Evolutionary conservation across 2,888 invertebrate species (phyloP), one percentile per base, ranked within the genome.

Genomic region (Machimus rusticus): DNA sequence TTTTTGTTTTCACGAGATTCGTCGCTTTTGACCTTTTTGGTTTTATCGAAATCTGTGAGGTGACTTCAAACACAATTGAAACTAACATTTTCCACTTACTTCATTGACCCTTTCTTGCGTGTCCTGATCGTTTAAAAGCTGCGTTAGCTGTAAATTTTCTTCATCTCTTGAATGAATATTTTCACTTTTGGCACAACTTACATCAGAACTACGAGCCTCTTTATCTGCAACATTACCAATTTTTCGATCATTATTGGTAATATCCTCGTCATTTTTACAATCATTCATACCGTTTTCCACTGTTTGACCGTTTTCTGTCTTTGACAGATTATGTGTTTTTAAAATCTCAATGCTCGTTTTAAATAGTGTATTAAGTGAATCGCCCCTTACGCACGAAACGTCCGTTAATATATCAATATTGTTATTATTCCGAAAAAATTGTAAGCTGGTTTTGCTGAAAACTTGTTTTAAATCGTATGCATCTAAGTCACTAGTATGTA

Each of bases 391-490:
- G 82, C 86, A 86, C 9, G 86, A 66, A 43, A 86, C 81, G 57
- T 86, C 88, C n/a, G 87, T 55, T 5, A 86, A 77, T 46, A 86
- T 77, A 77, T 77, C 77, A 39, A 86, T 43, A 79, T 39, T 74
- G 66, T 76, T 55, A 74, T 87, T 79, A 55, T 79, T 66, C 31
- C 85, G 89, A 87, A 90, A 87, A 88, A 89, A 89, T 55, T 89
- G 89, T 89, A 90, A 89, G 89, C 89, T 90, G 88, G 87, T 88
- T 89, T 90, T 90, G 86, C 89, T 89, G 43, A 90, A 88, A 89
- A 90, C 90, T 89, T 89, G 89, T 89, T 89, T 90, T 89, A 90
- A 90, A 89, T 90, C 88, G 87, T 90, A 90, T 90, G 89, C 88
- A 89, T 89, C 88, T 87, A 89, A 89, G 89, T 90, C 89, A 89